Evolutionary conservation across 2,797 vertebrate genomes (phyloP).

Genomic region (Amphiprion clarkii): DNA sequence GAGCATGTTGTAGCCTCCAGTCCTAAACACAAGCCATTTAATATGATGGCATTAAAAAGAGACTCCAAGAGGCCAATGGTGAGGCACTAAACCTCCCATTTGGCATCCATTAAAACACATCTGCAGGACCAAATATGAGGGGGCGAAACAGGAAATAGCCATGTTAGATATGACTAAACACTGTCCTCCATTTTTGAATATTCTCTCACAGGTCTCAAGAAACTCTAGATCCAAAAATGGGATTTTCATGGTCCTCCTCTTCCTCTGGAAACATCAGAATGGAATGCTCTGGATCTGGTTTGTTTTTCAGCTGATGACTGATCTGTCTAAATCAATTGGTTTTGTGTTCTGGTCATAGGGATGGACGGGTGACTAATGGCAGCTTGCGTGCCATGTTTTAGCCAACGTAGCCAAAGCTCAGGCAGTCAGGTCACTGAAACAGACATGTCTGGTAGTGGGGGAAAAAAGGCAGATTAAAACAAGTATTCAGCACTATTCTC

Average conservation of each 20-base stretch:
- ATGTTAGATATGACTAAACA: conserved; percentile 55
- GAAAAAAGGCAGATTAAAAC: conserved; percentile 64
- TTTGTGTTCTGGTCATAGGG: conserved; percentile 69
- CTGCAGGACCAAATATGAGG: conserved; percentile 60
- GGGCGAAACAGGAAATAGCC: conserved; percentile 54
- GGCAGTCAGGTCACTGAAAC: conserved; percentile 66
- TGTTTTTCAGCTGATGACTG: conserved; percentile 79
- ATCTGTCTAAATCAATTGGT: conserved; percentile 79
- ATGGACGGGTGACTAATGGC: conserved; percentile 79
- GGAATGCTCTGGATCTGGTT: conserved; percentile 79
- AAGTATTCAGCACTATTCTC: conserved; percentile 73
- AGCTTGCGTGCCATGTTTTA: conserved; percentile 72
- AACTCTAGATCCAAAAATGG: conserved; percentile 53
- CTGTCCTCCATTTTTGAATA: conserved; percentile 40
- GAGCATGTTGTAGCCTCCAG: conserved; percentile 55
- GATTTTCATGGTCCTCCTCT: conserved; percentile 71
- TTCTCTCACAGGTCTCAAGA: conserved; percentile 62
- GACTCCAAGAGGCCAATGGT: conserved; percentile 67
- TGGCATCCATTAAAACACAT: conserved; percentile 78
- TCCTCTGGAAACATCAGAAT: conserved; percentile 73
- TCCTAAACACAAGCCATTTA: conserved; percentile 70
- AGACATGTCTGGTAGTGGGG: conserved; percentile 58
- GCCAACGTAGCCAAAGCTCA: conserved; percentile 64
- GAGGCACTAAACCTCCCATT: conserved; percentile 78
- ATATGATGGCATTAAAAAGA: conserved; percentile 69